A percentile compares a stretch with the other conserved stretches of the same genome.
These are phyloP conservation scores for Microctonus hyperodae DNA, from an alignment of 2,888 invertebrate genomes.

Conservation along the genomic window DNA sequence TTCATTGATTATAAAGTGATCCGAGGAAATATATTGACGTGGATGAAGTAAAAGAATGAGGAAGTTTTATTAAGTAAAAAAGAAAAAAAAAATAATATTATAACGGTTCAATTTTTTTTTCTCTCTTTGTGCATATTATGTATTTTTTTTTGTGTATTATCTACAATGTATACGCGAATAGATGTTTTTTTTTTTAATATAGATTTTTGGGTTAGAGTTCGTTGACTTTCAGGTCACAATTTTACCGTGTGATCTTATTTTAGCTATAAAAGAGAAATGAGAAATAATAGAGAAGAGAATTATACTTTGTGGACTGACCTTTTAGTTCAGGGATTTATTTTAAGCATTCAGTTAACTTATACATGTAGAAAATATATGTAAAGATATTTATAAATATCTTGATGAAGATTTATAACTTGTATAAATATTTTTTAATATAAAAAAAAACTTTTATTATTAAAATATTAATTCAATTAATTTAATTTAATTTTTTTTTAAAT, in stretches of 20 bases:
- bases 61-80: no score
- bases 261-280: background rate
- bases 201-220: constrained; percentile 13
- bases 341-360: background rate
- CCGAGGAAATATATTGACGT: constrained; percentile 15
- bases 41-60: constrained; percentile 8
- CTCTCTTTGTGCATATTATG: background rate
- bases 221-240: constrained; percentile 13
- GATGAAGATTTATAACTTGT: background rate
- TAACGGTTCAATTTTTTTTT: constrained; percentile 27
- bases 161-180: background rate
- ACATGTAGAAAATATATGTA: background rate
- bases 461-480: no score
- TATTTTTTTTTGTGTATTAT: background rate
- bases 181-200: background rate
- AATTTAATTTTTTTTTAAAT: no score
- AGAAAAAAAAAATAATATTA: constrained; percentile 6
- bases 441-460: no score
- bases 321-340: background rate
- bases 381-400: background rate
- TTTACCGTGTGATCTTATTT: background rate
- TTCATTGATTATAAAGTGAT: constrained; percentile 7
- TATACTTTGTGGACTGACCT: background rate
- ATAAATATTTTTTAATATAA: no score
- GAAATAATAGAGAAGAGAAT: background rate